These are phyloP conservation scores for Perccottus glenii DNA, from an alignment of 2,113 vertebrate species.

Conservation along the genomic window DNA sequence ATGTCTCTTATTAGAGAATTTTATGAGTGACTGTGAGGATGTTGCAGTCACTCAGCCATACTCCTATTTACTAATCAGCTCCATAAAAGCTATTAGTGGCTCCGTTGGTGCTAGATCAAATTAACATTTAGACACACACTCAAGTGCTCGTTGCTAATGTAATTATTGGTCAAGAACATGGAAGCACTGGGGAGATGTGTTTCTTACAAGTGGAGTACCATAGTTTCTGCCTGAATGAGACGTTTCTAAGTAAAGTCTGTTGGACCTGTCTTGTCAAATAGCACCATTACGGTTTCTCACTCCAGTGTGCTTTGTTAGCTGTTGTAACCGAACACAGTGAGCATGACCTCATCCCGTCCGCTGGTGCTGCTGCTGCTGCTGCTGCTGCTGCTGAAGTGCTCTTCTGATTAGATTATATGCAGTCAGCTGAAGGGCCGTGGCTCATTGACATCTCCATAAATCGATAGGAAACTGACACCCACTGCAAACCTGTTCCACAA, in stretches of 20 bases:
- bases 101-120: constrained; percentile 39
- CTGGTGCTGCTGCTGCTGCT: constrained; percentile 6
- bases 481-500: constrained; percentile 2
- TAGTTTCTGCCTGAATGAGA: constrained; percentile 9
- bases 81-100: constrained; percentile 48
- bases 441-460: constrained; percentile 35
- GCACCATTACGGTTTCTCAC: constrained; percentile 21
- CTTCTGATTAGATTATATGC: constrained; percentile 48
- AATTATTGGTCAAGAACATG: constrained; percentile 46
- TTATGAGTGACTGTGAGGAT: constrained; percentile 19
- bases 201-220: not conserved
- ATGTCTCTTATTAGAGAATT: constrained; percentile 31
- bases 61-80: constrained; percentile 52
- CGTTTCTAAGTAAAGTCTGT: constrained; percentile 14
- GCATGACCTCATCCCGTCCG: constrained; percentile 37
- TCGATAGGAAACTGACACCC: constrained; percentile 45
- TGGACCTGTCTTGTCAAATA: not conserved
- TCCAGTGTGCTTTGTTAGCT: not conserved
- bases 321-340: constrained; percentile 23
- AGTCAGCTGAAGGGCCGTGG: constrained; percentile 28
- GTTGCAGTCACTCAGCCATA: constrained; percentile 28
- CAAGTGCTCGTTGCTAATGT: constrained; percentile 46
- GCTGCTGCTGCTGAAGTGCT: constrained; percentile 33
- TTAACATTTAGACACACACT: constrained; percentile 51
- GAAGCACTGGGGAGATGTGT: not conserved